These are phyloP conservation scores for Clostera curtula DNA, from an alignment of 2,888 invertebrate genomes.

Conservation along the genomic window DNA sequence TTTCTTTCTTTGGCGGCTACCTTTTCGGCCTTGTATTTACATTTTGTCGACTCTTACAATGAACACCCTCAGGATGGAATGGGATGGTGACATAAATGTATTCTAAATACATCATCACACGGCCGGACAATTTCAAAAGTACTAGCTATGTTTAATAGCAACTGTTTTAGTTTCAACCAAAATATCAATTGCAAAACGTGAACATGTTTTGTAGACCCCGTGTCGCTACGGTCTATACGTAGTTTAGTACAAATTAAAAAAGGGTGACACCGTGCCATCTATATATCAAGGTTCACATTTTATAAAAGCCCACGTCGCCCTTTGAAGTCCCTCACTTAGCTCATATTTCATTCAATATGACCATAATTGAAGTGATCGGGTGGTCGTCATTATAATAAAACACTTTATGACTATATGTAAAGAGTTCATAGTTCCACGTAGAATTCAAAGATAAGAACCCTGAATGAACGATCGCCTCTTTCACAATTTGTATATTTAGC, in stretches of 20 bases:
- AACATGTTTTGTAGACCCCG: constrained; percentile 45
- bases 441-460: constrained; percentile 44
- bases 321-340: constrained; percentile 74
- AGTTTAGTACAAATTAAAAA: constrained; percentile 70
- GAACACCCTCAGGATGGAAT: no score
- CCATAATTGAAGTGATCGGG: constrained; percentile 66
- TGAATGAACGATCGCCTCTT: constrained; percentile 69
- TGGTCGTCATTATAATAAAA: constrained; percentile 45
- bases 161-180: constrained; percentile 40
- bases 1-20: no score
- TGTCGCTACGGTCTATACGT: constrained; percentile 61
- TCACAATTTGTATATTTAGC: constrained; percentile 73
- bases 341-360: constrained; percentile 74
- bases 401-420: constrained; percentile 38
- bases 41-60: no score
- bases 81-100: no score
- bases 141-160: no score
- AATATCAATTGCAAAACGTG: constrained; percentile 38
- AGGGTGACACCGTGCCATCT: constrained; percentile 62
- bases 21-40: no score
- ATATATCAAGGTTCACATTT: constrained; percentile 71
- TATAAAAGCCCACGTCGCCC: constrained; percentile 64
- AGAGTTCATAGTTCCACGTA: constrained; percentile 49
- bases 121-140: no score
- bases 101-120: no score